Conservation (phyloP, 2,797 vertebrate genomes). For the Benthosema pterotum region DNA sequence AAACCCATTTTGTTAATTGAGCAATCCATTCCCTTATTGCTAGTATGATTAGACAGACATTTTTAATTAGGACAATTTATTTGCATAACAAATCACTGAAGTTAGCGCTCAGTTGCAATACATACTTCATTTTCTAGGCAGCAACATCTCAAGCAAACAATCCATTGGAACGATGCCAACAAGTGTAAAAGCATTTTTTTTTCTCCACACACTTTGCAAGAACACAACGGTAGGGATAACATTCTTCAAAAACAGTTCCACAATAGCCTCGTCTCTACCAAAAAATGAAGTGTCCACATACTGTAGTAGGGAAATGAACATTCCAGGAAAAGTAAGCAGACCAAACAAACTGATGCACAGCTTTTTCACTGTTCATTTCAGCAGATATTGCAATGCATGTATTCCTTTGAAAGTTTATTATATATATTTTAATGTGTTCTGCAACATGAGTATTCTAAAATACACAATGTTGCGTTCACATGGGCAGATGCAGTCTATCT, state of each 20-base stretch:
- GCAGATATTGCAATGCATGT: constrained; percentile 70
- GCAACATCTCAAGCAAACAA: constrained; percentile 66
- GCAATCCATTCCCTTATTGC: no score
- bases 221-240: constrained; percentile 60
- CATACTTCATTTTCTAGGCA: constrained; percentile 77
- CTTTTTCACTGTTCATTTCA: constrained; percentile 78
- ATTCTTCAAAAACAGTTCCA: constrained; percentile 77
- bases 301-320: constrained; percentile 68
- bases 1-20: constrained; percentile 13
- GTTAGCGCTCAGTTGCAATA: constrained; percentile 74
- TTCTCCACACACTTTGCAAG: constrained; percentile 60
- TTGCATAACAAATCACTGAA: constrained; percentile 83
- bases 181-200: constrained; percentile 60
- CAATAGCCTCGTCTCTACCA: constrained; percentile 72
- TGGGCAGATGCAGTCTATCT: no score
- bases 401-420: constrained; percentile 49
- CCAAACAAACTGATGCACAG: constrained; percentile 80
- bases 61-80: constrained; percentile 79
- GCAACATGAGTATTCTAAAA: constrained; percentile 75
- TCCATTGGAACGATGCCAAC: constrained; percentile 61
- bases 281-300: constrained; percentile 61
- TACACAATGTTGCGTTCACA: constrained; percentile 42
- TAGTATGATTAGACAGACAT: not conserved
- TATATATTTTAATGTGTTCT: constrained; percentile 59
- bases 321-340: constrained; percentile 68